Base-by-base conservation (phyloP, 2,888 invertebrate genomes). In the Metopia argyrocephala region DNA sequence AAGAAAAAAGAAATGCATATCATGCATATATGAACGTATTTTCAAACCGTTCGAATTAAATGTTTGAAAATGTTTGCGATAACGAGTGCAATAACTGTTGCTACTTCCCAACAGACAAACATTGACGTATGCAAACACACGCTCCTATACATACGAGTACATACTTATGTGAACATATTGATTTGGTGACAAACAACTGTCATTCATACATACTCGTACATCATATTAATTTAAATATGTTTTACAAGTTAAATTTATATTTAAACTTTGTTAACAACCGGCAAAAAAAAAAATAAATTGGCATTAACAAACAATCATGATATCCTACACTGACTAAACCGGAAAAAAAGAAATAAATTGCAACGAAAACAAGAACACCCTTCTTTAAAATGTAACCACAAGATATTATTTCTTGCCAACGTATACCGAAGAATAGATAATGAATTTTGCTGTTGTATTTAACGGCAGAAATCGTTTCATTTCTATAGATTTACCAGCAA, bases 201-300 rank as follows among this genome's bases (percentile, higher is more conserved):
- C 69, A 76, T 20, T 25, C 9, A 31, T 31, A 6, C 31, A 5
- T 5, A 6, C 31, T 9, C 18, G 7, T 5, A 62, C 76, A 52
- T 70, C 70, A 76, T 59, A 59, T 70, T 59, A 70, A 65, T 76
- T 70, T 76, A 56, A 70, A 76, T 76, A 76, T 76, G 76, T 70
- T 76, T 28, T 70, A 76, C 65, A 76, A 64, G 64, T 65, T 76
- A 54, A 62, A 62, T 69, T 76, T 56, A 76, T 69, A 68, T 76
- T 69, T 69, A 69, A 76, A 56, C 56, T 20, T 69, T 56, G 28
- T 69, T 70, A 64, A 50, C 64, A 76, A 28, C 38, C 28, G 56
- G 46, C 38, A 15, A 21, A 23, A 1, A 18, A 38, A 21, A 46
- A 38, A 31, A 69, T 15, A 9, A 62, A 56, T 12, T 7, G 5